Conservation (phyloP, 2,888 invertebrate genomes). For the Spisula solida region DNA sequence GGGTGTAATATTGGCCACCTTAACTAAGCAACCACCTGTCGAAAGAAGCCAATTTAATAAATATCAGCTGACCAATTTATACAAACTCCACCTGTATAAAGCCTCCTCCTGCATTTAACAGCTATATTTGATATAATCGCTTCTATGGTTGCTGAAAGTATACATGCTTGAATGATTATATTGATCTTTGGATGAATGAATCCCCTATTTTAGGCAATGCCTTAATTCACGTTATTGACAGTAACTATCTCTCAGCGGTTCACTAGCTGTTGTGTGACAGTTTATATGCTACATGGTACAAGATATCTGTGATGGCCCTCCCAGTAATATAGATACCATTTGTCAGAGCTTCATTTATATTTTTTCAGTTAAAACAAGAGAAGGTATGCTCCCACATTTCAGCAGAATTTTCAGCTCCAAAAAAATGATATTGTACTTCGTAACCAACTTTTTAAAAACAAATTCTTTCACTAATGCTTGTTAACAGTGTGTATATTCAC, state of each 20-base stretch:
- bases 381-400: conserved; percentile 67
- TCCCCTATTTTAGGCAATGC: too few species aligned
- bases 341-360: conserved; percentile 57
- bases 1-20: too few species aligned
- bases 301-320: background rate
- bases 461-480: background rate
- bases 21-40: too few species aligned
- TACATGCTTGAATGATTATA: too few species aligned
- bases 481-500: background rate
- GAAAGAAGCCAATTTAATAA: too few species aligned
- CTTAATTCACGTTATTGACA: background rate
- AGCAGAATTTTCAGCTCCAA: conserved; percentile 39
- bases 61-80: too few species aligned
- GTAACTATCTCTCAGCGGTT: background rate
- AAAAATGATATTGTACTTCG: background rate
- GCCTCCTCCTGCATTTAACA: too few species aligned
- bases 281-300: conserved; percentile 19
- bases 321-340: background rate
- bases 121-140: too few species aligned
- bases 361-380: conserved; percentile 70
- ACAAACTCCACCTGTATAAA: too few species aligned
- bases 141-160: too few species aligned
- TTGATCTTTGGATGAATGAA: background rate
- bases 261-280: background rate
- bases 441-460: background rate